A percentile compares a stretch with the other conserved stretches of the same genome.
Evolutionary conservation across 2,113 vertebrate species (phyloP).

Genomic region (Grus americana): DNA sequence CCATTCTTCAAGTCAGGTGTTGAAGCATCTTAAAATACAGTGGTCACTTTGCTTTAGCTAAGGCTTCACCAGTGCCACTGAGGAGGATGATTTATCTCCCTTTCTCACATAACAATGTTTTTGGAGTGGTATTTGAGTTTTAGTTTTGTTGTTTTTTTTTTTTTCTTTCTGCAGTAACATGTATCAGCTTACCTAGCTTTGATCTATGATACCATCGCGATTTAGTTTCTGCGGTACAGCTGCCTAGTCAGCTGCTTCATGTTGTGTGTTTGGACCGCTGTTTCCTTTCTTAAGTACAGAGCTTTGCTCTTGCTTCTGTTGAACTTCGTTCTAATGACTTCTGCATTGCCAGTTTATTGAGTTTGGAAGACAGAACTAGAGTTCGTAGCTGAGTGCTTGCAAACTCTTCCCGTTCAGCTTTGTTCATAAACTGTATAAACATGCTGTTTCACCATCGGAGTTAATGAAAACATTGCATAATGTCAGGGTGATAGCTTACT

Average conservation of each 20-base stretch:
- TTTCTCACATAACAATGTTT: background rate
- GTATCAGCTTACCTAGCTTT: slow-evolving; percentile 18
- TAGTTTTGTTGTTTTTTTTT: no score
- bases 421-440: slow-evolving; percentile 62
- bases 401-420: slow-evolving; percentile 31
- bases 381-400: background rate
- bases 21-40: background rate
- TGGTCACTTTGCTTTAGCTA: background rate
- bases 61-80: background rate
- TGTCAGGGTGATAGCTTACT: slow-evolving; percentile 35
- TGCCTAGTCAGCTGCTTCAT: slow-evolving; percentile 33
- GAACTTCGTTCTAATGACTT: slow-evolving; percentile 60
- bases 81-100: background rate
- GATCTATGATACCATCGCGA: background rate
- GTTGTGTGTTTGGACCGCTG: background rate
- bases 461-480: slow-evolving; percentile 70
- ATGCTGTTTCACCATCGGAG: slow-evolving; percentile 46
- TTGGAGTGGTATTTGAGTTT: background rate
- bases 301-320: slow-evolving; percentile 35
- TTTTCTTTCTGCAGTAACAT: background rate
- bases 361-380: slow-evolving; percentile 9
- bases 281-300: slow-evolving; percentile 31
- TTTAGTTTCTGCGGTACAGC: slow-evolving; percentile 31
- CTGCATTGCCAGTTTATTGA: background rate
- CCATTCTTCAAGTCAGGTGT: background rate